phyloP scores from a whole-genome alignment of 2,888 invertebrate species.

The Mythimna impura region DNA sequence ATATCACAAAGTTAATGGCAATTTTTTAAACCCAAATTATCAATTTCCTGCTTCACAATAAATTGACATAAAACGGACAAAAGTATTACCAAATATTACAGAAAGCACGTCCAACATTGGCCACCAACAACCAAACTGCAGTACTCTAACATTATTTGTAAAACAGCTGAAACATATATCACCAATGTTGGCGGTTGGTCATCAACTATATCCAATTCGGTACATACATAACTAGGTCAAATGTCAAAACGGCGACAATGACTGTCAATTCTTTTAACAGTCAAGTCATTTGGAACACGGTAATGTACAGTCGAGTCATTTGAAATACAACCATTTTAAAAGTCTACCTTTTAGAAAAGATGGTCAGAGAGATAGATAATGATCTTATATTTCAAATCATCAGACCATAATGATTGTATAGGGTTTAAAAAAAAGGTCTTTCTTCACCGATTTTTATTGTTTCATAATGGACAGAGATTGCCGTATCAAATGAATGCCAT shows the following conservation, averaged over 20 bases:
- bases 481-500: neutral
- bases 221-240: conserved; percentile 12
- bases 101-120: conserved; percentile 2
- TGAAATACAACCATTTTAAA: conserved; percentile 24
- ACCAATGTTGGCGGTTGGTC: neutral
- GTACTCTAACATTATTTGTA: neutral
- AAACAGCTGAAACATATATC: neutral
- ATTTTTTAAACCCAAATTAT: conserved; percentile 15
- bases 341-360: conserved; percentile 10
- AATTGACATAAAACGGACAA: neutral
- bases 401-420: neutral
- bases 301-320: no score
- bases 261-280: conserved; percentile 26
- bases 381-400: conserved; percentile 11
- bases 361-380: conserved; percentile 11
- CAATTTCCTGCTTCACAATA: neutral
- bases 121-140: neutral
- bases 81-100: neutral
- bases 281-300: conserved; percentile 8
- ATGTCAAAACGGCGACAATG: conserved; percentile 34
- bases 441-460: conserved; percentile 22
- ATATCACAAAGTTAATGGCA: neutral
- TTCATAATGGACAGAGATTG: conserved; percentile 29
- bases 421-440: neutral
- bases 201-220: neutral